phyloP scores from a whole-genome alignment of 2,113 vertebrate genomes.

The Ophiodon elongatus region DNA sequence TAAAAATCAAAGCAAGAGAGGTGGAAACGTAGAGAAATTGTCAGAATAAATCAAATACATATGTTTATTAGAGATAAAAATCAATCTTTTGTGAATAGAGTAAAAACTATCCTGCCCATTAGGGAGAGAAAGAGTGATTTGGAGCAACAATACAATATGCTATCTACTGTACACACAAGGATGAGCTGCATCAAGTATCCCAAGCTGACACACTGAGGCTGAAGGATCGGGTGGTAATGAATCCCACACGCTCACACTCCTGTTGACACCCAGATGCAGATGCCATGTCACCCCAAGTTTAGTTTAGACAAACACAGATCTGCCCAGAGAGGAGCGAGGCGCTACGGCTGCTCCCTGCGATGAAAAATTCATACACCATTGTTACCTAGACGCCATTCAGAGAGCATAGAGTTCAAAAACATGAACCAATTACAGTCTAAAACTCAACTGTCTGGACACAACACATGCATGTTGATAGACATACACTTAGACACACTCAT shows the following conservation, averaged over 20 bases:
- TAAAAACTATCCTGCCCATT: background rate
- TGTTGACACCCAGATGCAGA: slow-evolving; percentile 68
- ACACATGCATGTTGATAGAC: slow-evolving; percentile 65
- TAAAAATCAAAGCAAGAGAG: slow-evolving; percentile 42
- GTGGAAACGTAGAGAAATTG: slow-evolving; percentile 13
- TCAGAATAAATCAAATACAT: slow-evolving; percentile 22
- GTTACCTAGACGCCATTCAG: slow-evolving; percentile 93
- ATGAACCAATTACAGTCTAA: slow-evolving; percentile 94
- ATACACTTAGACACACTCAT: slow-evolving; percentile 59
- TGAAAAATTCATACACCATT: slow-evolving; percentile 95
- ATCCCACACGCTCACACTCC: slow-evolving; percentile 51
- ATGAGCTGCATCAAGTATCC: slow-evolving; percentile 42
- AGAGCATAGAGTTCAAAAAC: slow-evolving; percentile 92
- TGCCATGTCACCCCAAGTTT: slow-evolving; percentile 71
- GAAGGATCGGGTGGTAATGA: slow-evolving; percentile 55
- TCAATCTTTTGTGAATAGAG: slow-evolving; percentile 1
- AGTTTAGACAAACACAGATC: slow-evolving; percentile 71
- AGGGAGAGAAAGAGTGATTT: slow-evolving; percentile 5
- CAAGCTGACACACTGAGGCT: slow-evolving; percentile 41
- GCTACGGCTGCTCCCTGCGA: slow-evolving; percentile 66
- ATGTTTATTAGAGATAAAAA: slow-evolving; percentile 18
- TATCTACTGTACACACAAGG: slow-evolving; percentile 18
- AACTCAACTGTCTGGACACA: slow-evolving; percentile 79
- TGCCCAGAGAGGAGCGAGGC: slow-evolving; percentile 48
- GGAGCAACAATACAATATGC: slow-evolving; percentile 26